These are phyloP conservation scores for Bovichtus diacanthus DNA, from an alignment of 2,797 vertebrate genomes.

Conservation along the genomic window DNA sequence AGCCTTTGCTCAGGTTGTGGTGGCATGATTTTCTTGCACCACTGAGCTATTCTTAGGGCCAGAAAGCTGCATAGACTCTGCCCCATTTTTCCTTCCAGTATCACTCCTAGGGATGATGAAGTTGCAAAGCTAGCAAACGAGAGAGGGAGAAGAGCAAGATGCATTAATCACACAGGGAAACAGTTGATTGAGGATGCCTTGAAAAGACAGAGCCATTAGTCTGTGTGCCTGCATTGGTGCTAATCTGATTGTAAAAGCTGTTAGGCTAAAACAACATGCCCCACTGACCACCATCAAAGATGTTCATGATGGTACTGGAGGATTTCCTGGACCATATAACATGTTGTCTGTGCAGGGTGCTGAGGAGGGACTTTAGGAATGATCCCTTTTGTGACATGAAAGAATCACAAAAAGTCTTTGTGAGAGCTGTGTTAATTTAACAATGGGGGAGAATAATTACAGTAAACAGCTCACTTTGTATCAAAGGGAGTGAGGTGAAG, in stretches of 20 bases:
- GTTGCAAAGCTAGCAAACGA: constrained; percentile 81
- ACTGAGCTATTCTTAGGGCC: constrained; percentile 83
- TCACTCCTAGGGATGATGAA: constrained; percentile 79
- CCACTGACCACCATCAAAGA: constrained; percentile 67
- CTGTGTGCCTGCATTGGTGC: constrained; percentile 72
- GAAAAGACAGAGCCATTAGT: constrained; percentile 81
- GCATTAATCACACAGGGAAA: constrained; percentile 82
- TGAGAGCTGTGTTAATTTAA: constrained; percentile 26
- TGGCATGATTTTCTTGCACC: constrained; percentile 69
- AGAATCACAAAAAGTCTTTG: constrained; percentile 24
- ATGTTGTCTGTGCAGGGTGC: constrained; percentile 4
- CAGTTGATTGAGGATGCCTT: constrained; percentile 82
- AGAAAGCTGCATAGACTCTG: constrained; percentile 68
- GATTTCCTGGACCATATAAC: constrained; percentile 46
- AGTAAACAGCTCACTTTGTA: constrained; percentile 38
- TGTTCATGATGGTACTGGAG: constrained; percentile 41
- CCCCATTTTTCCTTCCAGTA: constrained; percentile 74
- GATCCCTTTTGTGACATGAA: constrained; percentile 30
- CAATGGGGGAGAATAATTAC: constrained; percentile 33
- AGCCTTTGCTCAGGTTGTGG: constrained; percentile 67
- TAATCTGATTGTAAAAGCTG: constrained; percentile 85
- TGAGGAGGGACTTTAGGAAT: constrained; percentile 27
- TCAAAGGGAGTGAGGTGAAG: constrained; percentile 39
- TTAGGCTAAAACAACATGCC: constrained; percentile 79
- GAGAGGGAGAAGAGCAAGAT: constrained; percentile 70